A percentile compares a stretch with the other conserved stretches of the same genome.
phyloP scores from a whole-genome alignment of 2,888 invertebrate genomes.

The Agrilus cyanescens region DNA sequence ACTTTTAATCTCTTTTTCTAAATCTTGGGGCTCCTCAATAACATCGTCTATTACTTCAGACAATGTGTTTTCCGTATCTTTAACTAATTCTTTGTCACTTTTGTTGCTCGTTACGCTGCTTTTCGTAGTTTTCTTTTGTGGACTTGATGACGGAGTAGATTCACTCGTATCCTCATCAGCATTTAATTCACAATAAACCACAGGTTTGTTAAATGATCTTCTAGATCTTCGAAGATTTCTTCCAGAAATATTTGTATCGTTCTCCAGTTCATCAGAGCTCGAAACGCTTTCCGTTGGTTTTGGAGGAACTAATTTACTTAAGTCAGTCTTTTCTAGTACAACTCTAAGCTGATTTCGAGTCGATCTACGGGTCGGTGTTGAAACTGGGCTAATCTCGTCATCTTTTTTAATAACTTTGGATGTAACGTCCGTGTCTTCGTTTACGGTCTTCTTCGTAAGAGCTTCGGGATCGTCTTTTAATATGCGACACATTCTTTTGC shows the following conservation, averaged over 20 bases:
- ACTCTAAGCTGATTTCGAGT: constrained; percentile 22
- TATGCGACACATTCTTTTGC: constrained; percentile 46
- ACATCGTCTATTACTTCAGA: neutral
- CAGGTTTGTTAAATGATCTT: neutral
- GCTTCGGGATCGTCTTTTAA: constrained; percentile 22
- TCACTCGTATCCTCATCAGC: neutral
- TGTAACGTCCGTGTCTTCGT: constrained; percentile 3
- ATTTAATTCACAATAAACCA: neutral
- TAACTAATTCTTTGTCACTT: neutral
- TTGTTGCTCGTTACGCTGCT: neutral
- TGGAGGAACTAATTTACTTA: constrained; percentile 22
- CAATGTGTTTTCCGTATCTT: neutral
- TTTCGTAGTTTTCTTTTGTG: constrained; percentile 1
- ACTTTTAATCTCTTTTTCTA: neutral
- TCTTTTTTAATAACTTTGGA: constrained; percentile 6
- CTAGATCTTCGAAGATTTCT: neutral
- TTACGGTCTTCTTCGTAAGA: constrained; percentile 8
- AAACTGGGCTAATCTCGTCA: constrained; percentile 12
- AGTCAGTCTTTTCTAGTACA: constrained; percentile 25
- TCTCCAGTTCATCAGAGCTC: neutral
- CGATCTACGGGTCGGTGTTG: constrained; percentile 14
- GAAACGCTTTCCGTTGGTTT: neutral
- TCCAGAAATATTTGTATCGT: neutral
- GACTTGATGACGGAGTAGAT: neutral
- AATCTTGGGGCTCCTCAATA: neutral